phyloP scores from a whole-genome alignment of 2,888 invertebrate species.

The Listrodromus nycthemerus region DNA sequence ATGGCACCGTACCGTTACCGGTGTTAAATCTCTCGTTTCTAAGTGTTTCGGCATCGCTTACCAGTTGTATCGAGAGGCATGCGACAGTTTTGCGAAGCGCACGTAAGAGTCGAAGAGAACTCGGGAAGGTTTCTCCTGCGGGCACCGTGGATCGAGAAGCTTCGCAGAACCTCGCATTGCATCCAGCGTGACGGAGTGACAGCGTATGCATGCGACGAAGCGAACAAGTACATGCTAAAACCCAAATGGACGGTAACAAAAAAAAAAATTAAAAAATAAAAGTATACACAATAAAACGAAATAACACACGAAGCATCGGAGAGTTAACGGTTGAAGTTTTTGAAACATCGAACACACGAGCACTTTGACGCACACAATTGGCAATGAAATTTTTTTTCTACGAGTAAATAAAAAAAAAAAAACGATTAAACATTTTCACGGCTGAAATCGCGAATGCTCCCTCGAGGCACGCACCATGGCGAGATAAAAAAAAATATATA shows the following conservation, averaged over 20 bases:
- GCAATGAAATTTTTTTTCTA: too few species aligned
- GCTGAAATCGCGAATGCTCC: too few species aligned
- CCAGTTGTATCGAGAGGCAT: constrained; percentile 73
- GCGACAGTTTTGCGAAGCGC: constrained; percentile 77
- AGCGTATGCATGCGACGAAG: constrained; percentile 79
- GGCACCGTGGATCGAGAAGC: constrained; percentile 68
- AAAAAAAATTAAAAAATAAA: constrained; percentile 12
- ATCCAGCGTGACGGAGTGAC: constrained; percentile 72
- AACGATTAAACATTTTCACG: neutral
- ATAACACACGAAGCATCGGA: constrained; percentile 18
- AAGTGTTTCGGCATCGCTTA: constrained; percentile 75
- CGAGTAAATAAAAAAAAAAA: neutral
- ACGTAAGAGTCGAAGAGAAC: constrained; percentile 69
- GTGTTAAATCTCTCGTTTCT: constrained; percentile 6
- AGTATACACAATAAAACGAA: constrained; percentile 52
- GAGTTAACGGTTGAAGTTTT: constrained; percentile 1
- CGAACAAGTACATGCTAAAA: constrained; percentile 79
- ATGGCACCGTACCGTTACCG: neutral
- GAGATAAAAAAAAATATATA: neutral
- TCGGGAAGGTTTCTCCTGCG: constrained; percentile 59
- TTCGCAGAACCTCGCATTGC: constrained; percentile 75
- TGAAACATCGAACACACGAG: neutral
- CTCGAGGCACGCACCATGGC: neutral
- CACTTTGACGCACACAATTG: neutral
- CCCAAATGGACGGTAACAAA: constrained; percentile 75